These are phyloP conservation scores for Scolopax mira DNA, from an alignment of 2,113 vertebrate genomes.

Conservation along the genomic window DNA sequence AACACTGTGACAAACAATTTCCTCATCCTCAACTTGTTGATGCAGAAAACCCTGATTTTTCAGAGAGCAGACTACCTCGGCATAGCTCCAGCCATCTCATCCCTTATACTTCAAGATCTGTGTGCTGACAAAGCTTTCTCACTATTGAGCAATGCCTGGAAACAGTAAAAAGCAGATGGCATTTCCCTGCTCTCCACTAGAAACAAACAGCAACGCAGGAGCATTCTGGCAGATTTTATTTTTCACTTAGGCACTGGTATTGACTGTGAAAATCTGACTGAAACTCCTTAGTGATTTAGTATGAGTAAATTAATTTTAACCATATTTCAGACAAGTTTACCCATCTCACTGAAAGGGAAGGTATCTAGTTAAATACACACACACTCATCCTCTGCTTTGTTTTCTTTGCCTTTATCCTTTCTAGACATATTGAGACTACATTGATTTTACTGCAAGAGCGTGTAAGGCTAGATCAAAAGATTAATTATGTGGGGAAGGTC, in stretches of 20 bases:
- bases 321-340: not conserved
- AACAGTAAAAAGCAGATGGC: constrained; percentile 22
- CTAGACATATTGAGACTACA: accelerated
- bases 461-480: not conserved
- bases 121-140: not conserved
- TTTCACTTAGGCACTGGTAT: not conserved
- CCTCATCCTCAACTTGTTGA: not conserved
- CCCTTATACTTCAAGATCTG: not conserved
- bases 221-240: not conserved
- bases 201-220: not conserved
- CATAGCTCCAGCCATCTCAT: not conserved
- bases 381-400: not conserved
- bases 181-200: not conserved
- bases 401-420: not conserved
- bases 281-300: not conserved
- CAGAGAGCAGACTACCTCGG: not conserved
- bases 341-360: not conserved
- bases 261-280: not conserved
- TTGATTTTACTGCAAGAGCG: not conserved
- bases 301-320: not conserved
- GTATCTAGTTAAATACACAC: not conserved
- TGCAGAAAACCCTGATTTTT: not conserved
- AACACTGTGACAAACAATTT: not conserved
- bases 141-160: not conserved
- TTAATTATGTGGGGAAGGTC: not conserved